phyloP scores from a whole-genome alignment of 2,797 vertebrate genomes.

The Salarias fasciatus region DNA sequence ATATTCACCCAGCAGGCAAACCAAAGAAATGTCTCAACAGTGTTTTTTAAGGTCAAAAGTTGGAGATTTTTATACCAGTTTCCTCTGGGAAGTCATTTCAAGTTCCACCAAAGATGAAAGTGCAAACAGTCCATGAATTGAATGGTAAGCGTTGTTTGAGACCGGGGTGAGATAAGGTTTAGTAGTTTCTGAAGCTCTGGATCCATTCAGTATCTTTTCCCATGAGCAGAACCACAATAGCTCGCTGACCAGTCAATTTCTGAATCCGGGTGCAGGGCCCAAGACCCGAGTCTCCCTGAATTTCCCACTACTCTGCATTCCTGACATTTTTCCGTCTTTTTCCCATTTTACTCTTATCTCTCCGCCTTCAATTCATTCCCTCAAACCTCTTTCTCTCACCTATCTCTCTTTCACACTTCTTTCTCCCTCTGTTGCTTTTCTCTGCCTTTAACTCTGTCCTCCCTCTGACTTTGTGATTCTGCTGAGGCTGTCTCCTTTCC shows the following conservation, averaged over 20 bases:
- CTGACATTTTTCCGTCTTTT: slow-evolving; percentile 7
- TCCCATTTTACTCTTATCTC: slow-evolving; percentile 38
- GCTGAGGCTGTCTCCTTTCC: slow-evolving; percentile 39
- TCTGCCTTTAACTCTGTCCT: slow-evolving; percentile 42
- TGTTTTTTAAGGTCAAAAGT: slow-evolving; percentile 28
- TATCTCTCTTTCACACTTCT: slow-evolving; percentile 39
- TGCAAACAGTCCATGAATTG: slow-evolving; percentile 16
- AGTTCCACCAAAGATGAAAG: slow-evolving; percentile 34
- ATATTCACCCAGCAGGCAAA: background rate
- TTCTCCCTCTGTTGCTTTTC: slow-evolving; percentile 28
- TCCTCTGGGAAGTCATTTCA: slow-evolving; percentile 19
- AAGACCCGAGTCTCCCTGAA: slow-evolving; percentile 29
- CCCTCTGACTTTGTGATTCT: slow-evolving; percentile 46
- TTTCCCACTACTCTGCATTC: slow-evolving; percentile 35
- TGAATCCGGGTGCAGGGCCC: slow-evolving; percentile 23
- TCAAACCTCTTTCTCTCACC: slow-evolving; percentile 25
- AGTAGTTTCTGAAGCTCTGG: slow-evolving; percentile 30
- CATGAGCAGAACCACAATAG: slow-evolving; percentile 41
- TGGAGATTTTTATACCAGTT: slow-evolving; percentile 9
- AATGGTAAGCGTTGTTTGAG: slow-evolving; percentile 42
- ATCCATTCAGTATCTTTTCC: slow-evolving; percentile 39
- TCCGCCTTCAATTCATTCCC: slow-evolving; percentile 34
- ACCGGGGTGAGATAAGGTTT: slow-evolving; percentile 41
- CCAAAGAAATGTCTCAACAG: background rate
- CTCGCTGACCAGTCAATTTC: slow-evolving; percentile 47